phyloP scores from a whole-genome alignment of 2,888 invertebrate species.

The Lepidochrysops patricia region DNA sequence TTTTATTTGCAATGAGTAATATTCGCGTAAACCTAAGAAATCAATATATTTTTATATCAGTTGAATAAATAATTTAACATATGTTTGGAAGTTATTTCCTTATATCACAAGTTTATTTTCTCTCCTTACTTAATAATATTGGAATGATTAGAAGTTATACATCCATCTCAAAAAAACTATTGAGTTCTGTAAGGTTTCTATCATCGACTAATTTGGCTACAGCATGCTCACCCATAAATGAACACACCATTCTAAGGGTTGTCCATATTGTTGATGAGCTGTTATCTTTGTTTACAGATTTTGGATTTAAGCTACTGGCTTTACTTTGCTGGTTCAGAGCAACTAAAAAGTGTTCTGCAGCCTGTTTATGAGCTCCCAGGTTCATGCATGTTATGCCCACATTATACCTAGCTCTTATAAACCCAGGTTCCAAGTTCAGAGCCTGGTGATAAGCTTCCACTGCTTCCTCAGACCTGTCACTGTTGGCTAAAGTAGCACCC shows the following conservation, averaged over 20 bases:
- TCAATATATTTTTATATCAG: constrained; percentile 7
- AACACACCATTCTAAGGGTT: constrained; percentile 90
- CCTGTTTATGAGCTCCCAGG: constrained; percentile 93
- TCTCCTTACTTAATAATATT: background rate
- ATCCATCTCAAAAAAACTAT: constrained; percentile 66
- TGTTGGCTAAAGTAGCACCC: constrained; percentile 97
- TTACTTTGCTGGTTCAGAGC: constrained; percentile 93
- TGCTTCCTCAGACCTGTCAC: constrained; percentile 94
- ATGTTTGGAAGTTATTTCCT: background rate
- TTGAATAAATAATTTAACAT: background rate
- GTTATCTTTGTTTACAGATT: constrained; percentile 61
- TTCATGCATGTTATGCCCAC: constrained; percentile 98
- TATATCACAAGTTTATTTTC: background rate
- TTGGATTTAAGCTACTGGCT: constrained; percentile 53
- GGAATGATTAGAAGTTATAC: constrained; percentile 18
- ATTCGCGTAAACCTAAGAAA: no score
- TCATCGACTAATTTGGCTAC: constrained; percentile 76
- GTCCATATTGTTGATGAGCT: constrained; percentile 95
- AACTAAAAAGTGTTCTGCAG: constrained; percentile 94
- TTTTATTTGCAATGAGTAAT: no score
- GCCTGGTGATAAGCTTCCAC: constrained; percentile 96
- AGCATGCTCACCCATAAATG: constrained; percentile 83
- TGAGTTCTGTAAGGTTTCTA: constrained; percentile 75
- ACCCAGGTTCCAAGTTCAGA: constrained; percentile 93
- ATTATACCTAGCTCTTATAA: constrained; percentile 97